Evolutionary conservation across 2,797 vertebrate genomes (phyloP).

Genomic region (Bradypodion pumilum): DNA sequence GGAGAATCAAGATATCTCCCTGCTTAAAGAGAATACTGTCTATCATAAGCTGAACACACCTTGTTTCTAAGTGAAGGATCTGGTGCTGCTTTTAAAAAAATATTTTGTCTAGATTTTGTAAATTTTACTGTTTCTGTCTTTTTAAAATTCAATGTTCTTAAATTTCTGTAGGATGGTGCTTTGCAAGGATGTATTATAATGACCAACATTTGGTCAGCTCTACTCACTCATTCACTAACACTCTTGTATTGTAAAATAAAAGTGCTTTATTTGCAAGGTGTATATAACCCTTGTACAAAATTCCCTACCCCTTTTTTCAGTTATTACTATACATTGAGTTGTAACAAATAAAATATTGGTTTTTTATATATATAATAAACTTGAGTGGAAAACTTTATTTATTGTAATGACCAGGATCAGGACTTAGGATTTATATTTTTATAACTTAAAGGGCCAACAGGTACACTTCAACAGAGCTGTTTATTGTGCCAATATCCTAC

Average conservation of each 20-base stretch:
- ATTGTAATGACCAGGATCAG: not conserved
- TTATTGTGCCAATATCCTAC: no score
- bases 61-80: slow-evolving; percentile 80
- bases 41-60: slow-evolving; percentile 68
- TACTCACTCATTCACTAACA: slow-evolving; percentile 77
- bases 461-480: no score
- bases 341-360: slow-evolving; percentile 93
- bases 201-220: slow-evolving; percentile 90
- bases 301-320: slow-evolving; percentile 76
- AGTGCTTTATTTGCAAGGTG: slow-evolving; percentile 87
- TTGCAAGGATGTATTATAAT: slow-evolving; percentile 88
- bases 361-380: slow-evolving; percentile 94
- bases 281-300: slow-evolving; percentile 88
- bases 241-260: slow-evolving; percentile 83
- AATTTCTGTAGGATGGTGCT: slow-evolving; percentile 83
- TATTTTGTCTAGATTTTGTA: slow-evolving; percentile 70
- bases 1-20: not conserved
- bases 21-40: slow-evolving; percentile 63
- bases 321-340: slow-evolving; percentile 89
- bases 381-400: slow-evolving; percentile 75
- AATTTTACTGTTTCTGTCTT: slow-evolving; percentile 83
- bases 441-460: no score
- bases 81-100: slow-evolving; percentile 77
- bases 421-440: no score
- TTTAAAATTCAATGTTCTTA: slow-evolving; percentile 72